Percentiles rank a stretch among this genome's conserved stretches.
Evolutionary conservation across 2,888 invertebrate genomes (phyloP).

Genomic region (Parasteatoda lunata): DNA sequence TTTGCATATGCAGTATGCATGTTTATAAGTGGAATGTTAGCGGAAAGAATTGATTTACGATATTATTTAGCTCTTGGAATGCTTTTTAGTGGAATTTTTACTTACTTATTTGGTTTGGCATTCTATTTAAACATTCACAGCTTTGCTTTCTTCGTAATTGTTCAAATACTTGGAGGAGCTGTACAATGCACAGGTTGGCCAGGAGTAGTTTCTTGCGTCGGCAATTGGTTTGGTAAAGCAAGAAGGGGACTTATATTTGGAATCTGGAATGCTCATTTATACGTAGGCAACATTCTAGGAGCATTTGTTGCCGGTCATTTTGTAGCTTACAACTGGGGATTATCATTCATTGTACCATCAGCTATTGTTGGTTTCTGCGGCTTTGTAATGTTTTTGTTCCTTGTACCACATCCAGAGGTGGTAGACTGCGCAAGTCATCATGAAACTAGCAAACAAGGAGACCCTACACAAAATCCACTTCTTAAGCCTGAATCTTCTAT

Average conservation of each 20-base stretch:
- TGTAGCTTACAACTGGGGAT: constrained; percentile 90
- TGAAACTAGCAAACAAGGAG: constrained; percentile 67
- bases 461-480: constrained; percentile 70
- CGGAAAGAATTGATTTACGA: constrained; percentile 91
- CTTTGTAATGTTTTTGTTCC: constrained; percentile 85
- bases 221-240: constrained; percentile 97
- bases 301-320: constrained; percentile 90
- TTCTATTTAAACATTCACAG: constrained; percentile 86
- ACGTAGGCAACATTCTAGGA: constrained; percentile 94
- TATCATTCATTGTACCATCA: constrained; percentile 94
- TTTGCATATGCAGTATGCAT: constrained; percentile 94
- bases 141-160: constrained; percentile 85
- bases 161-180: constrained; percentile 89
- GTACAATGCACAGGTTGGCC: constrained; percentile 98
- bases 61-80: constrained; percentile 94
- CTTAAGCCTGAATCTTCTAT: constrained; percentile 70
- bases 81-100: constrained; percentile 88
- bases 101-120: constrained; percentile 91
- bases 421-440: constrained; percentile 79
- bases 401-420: constrained; percentile 87
- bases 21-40: constrained; percentile 91
- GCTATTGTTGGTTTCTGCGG: constrained; percentile 80
- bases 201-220: constrained; percentile 91
- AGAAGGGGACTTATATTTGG: constrained; percentile 88
- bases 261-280: constrained; percentile 97